Base-by-base conservation (phyloP, 2,113 vertebrate genomes). In the Halcyon malimbica region DNA sequence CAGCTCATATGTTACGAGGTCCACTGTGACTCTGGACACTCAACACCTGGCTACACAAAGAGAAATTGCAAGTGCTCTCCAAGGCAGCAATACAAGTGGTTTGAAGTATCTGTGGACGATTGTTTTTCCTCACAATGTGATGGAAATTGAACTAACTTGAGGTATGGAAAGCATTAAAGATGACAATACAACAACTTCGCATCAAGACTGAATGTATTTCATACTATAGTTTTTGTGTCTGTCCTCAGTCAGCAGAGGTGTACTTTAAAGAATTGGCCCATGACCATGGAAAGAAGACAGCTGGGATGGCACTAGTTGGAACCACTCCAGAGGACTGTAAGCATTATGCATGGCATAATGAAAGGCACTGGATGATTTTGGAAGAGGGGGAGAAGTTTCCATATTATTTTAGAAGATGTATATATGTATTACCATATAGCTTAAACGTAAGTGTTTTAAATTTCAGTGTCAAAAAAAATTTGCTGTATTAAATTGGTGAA, bases 1-100 rank as follows among this genome's bases (percentile, higher is more conserved):
- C 57, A 95, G 97, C 70, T 97, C 95, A 0, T 98, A 98, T 20
- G 98, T 98, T 74, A 98, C 97, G 98, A 99, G 98, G 94, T 99
- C 98, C 94, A 98, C 96, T 12, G 95, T 99, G 74, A 98, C 98
- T 5, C 95, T 98, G 65, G 95, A 98, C 91, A 98, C 98, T 28
- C 95, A 95, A 87, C 98, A 98, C 75, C 3, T 98, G 59, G 29
- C 83, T 39, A 5, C 94, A 16, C 98, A 97, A 53, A 98, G 94
- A 82, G 75, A 87, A 57, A 97, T 98, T 4, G 96, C 98, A 50
- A 16, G 65, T 25, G 97, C 96, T 57, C 90, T 98, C 85, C 86
- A 97, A 48, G 98, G 97, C 81, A 98, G 97, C 9, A 85, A 71
- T 46, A 79, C 92, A 2, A 88, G 97, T 9, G 98, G 98, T 19